Percentiles rank a stretch among this genome's conserved stretches.
These are phyloP conservation scores for Phalacrocorax brasilianus DNA, from an alignment of 2,113 vertebrate species.

Conservation along the genomic window DNA sequence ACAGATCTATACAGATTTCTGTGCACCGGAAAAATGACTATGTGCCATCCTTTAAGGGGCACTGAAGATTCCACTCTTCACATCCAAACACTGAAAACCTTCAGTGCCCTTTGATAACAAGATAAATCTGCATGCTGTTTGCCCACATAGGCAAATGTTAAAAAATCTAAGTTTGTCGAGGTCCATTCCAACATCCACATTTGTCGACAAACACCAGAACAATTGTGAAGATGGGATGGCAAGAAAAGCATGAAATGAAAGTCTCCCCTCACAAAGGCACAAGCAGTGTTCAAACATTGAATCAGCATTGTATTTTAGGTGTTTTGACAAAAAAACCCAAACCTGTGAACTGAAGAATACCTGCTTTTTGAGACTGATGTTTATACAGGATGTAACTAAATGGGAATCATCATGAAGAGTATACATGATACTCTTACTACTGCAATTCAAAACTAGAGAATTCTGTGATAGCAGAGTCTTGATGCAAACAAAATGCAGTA, in stretches of 20 bases:
- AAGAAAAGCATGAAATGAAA: background rate
- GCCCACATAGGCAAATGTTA: background rate
- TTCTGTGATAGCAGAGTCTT: rapidly evolving
- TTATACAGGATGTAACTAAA: background rate
- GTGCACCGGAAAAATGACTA: rapidly evolving
- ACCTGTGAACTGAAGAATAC: background rate
- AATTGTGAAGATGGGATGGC: background rate
- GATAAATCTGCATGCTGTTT: background rate
- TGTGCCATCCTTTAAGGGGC: background rate
- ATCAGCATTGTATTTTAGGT: background rate
- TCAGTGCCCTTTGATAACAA: background rate
- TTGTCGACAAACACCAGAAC: background rate
- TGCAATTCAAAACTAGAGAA: background rate
- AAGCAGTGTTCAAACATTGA: rapidly evolving
- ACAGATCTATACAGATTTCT: background rate
- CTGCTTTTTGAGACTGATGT: background rate
- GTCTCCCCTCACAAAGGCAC: background rate
- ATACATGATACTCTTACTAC: background rate
- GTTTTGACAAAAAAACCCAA: background rate
- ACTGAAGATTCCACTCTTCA: background rate
- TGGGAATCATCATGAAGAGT: background rate
- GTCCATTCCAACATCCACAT: background rate
- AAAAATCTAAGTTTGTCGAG: background rate
- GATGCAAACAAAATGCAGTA: background rate
- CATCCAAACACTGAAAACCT: background rate